phyloP scores from a whole-genome alignment of 2,797 vertebrate species.

The Discoglossus pictus region DNA sequence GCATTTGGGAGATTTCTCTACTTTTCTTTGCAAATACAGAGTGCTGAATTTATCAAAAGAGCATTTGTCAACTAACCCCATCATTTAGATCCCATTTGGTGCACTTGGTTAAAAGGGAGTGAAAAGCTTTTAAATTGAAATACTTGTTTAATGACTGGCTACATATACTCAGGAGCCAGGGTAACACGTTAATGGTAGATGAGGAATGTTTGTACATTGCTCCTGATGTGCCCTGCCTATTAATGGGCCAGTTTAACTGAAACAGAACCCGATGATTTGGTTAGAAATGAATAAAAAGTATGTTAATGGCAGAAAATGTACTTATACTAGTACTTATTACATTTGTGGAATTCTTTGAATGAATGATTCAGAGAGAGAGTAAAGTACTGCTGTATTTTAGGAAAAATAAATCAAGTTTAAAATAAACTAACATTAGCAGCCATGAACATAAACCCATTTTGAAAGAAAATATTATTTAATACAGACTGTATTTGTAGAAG shows the following conservation, averaged over 20 bases:
- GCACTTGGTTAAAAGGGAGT: conserved; percentile 69
- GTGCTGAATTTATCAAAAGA: conserved; percentile 69
- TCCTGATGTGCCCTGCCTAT: conserved; percentile 64
- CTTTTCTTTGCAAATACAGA: conserved; percentile 54
- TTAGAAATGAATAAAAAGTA: no score
- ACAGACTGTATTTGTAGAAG: no score
- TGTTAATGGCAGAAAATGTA: no score
- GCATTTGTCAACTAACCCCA: conserved; percentile 69
- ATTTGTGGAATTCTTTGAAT: no score
- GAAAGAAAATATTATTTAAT: no score
- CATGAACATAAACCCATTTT: no score
- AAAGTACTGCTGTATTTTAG: no score
- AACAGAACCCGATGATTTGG: conserved; percentile 44
- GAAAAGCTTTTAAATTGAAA: conserved; percentile 72
- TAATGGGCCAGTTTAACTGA: conserved; percentile 59
- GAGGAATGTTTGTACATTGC: conserved; percentile 69
- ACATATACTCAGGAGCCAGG: conserved; percentile 65
- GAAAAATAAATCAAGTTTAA: no score
- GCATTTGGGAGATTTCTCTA: conserved; percentile 9
- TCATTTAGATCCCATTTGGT: conserved; percentile 66
- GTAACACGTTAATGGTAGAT: conserved; percentile 59
- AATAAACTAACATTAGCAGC: no score
- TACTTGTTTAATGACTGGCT: conserved; percentile 72
- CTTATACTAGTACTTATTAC: no score
- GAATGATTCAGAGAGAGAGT: no score